Evolutionary conservation across 2,888 invertebrate species (phyloP).

Genomic region (Noctuana brunneofusca): DNA sequence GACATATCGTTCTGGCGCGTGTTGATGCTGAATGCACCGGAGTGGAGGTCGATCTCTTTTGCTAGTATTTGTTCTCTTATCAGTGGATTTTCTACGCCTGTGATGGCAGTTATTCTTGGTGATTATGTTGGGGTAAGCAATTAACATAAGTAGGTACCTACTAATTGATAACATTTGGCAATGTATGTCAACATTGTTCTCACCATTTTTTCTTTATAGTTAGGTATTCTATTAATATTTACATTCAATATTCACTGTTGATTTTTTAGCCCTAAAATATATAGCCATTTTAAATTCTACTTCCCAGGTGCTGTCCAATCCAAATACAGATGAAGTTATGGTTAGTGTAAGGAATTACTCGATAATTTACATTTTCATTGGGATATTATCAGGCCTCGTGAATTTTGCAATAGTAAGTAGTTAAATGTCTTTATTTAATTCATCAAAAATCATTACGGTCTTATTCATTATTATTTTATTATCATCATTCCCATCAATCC

Average conservation of each 20-base stretch:
- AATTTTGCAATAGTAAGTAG: constrained; percentile 86
- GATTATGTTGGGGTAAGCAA: constrained; percentile 85
- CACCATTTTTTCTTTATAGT: no score
- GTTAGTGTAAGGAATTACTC: constrained; percentile 84
- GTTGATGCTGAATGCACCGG: constrained; percentile 84
- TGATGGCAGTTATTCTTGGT: constrained; percentile 88
- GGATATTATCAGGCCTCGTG: constrained; percentile 84
- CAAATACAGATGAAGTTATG: constrained; percentile 79
- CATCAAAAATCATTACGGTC: no score
- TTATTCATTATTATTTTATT: no score
- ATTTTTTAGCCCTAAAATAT: neutral
- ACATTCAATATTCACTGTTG: no score
- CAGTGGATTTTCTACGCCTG: constrained; percentile 88
- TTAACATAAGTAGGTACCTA: no score
- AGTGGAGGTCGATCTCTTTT: constrained; percentile 85
- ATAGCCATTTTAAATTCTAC: neutral
- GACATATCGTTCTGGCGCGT: constrained; percentile 76
- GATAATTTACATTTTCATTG: constrained; percentile 86
- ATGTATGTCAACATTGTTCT: no score
- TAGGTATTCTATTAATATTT: no score
- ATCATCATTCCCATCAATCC: no score
- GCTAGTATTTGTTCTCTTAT: constrained; percentile 85
- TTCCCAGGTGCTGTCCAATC: constrained; percentile 70
- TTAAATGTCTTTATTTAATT: no score
- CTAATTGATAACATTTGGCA: no score